Evolutionary conservation across 2,797 vertebrate genomes (phyloP), one percentile per base, ranked within the genome.

Genomic region (Spea hammondii): DNA sequence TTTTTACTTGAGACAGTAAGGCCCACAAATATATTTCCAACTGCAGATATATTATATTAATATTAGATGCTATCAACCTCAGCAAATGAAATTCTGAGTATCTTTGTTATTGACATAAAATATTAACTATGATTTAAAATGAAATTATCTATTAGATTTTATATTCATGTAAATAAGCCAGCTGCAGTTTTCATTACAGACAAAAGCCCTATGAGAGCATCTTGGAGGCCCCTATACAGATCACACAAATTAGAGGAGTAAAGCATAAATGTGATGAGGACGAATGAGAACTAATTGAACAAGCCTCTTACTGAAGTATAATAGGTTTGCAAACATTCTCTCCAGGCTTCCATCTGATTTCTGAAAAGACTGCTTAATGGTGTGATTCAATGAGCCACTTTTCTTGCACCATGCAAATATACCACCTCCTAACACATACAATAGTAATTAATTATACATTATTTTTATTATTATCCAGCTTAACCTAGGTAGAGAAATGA

Each of bases 281-380:
- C 69, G 55, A 74, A 73, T 13, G 49, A 68, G 68, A 59, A 50
- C 70, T 72, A 81, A 68, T 71, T 74, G 70, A 77, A 70, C 75
- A 77, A 74, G 74, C 66, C 69, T 73, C 70, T 74, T 77, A 78
- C 65, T 17, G 44, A 46, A 14, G 13, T 48, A 79, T 79, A 80
- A 75, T 70, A 51, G 59, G 59, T 71, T 74, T 80, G 72, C 72
- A 80, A 80, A 80, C 77, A 73, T n/a, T 79, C 72, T 47, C 72
- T 70, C 54, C 55, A 70, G 72, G 65, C 78, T 55, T 57, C 70
- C 54, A 54, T 54, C 70, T 47, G 57, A 66, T 54, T 64, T 47
- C 13, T 79, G 44, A 74, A 79, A 64, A 74, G 76, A 72, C 68
- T 65, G 45, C 50, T 72, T 78, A 65, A 65, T 78, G 60, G 60